A percentile compares a stretch with the other conserved stretches of the same genome.
phyloP scores from a whole-genome alignment of 2,113 vertebrate species.

The Nanger granti region DNA sequence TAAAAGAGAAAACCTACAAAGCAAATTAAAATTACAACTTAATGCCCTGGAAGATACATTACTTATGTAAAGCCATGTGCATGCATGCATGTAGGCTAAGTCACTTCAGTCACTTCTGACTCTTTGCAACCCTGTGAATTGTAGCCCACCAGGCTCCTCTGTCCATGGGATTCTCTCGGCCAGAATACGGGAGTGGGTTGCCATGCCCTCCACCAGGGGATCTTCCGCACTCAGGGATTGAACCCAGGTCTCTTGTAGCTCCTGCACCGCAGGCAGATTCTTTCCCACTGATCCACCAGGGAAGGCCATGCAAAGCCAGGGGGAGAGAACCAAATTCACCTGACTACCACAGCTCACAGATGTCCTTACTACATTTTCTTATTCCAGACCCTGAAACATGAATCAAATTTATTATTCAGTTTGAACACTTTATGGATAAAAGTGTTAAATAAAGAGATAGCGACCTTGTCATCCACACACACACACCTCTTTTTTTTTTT shows the following conservation, averaged over 20 bases:
- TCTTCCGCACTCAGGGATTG: neutral
- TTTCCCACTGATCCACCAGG: neutral
- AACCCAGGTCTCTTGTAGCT: neutral
- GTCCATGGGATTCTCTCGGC: neutral
- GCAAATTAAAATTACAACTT: constrained; percentile 44
- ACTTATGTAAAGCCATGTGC: neutral
- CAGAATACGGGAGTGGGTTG: neutral
- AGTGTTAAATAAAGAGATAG: neutral
- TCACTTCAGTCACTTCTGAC: neutral
- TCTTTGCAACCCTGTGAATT: neutral
- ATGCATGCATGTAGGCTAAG: neutral
- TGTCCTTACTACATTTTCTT: neutral
- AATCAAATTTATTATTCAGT: neutral
- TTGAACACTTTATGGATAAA: neutral
- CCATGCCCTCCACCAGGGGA: neutral
- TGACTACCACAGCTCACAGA: neutral
- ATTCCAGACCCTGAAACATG: neutral
- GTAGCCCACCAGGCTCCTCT: neutral
- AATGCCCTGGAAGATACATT: neutral
- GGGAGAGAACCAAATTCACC: neutral
- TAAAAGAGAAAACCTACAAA: constrained; percentile 27
- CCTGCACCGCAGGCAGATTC: neutral
- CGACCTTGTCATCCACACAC: neutral
- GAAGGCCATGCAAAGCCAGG: neutral
- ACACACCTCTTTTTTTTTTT: neutral